Base-by-base conservation (phyloP, 2,113 vertebrate genomes). In the Brachyistius frenatus region DNA sequence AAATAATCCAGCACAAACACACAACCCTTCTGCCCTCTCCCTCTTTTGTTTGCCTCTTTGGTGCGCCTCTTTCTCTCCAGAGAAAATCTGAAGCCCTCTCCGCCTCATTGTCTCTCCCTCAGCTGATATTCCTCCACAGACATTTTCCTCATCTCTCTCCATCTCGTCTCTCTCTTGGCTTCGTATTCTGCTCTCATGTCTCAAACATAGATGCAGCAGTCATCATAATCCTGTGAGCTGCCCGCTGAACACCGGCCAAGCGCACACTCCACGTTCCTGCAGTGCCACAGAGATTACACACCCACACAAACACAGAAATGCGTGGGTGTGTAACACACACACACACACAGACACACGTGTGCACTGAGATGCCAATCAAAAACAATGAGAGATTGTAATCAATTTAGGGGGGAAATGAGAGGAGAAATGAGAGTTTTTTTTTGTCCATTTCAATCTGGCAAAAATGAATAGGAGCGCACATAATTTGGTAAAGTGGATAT, bases 221-320 rank as follows among this genome's bases (percentile, higher is more conserved):
- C 89, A 88, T 74, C 62, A 70, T 93, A 93, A 93, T 93, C 93
- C 93, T 68, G 81, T 92, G 90, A 90, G 81, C 90, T 86, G 88
- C 81, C 64, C 35, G 41, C 73, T 92, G 90, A 92, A 89, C 55
- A 23, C 56, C n/a, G 7, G 87, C 91, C 91, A 93, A 90, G 76
- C 73, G 66, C 76, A 89, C 86, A 83, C 81, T 84, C 85, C 72
- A 77, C 66, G 56, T 85, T 89, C 64, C 84, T 55, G 53, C 68
- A 84, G 80, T 66, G 66, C 63, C 79, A 82, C 79, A 53, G 79
- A 87, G 89, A 90, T 90, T 90, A 91, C 84, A 85, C 79, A 76
- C 78, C 49, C 69, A 78, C 76, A 80, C 54, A 76, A 47, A 80
- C 76, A 80, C 15, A 32, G 57, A 61, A 31, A 52, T 14, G 14